Evolutionary conservation across 2,888 invertebrate species (phyloP).

Genomic region (Choristoneura rosaceana): DNA sequence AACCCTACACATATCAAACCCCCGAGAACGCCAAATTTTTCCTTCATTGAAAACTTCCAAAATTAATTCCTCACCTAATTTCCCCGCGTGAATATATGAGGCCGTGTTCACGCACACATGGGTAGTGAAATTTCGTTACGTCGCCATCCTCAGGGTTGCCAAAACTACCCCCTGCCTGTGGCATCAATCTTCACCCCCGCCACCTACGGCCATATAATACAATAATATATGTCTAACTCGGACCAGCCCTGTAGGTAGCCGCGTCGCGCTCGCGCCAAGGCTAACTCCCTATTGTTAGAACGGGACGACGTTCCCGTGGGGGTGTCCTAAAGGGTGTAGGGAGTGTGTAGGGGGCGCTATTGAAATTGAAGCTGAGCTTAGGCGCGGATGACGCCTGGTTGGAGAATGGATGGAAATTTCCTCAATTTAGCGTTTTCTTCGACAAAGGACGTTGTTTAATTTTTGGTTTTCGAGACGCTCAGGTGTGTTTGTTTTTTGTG

Average conservation of each 20-base stretch:
- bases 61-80: constrained; percentile 83
- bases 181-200: constrained; percentile 84
- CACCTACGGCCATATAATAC: constrained; percentile 84
- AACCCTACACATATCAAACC: constrained; percentile 70
- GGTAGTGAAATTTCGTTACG: constrained; percentile 82
- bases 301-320: constrained; percentile 64
- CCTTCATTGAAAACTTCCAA: constrained; percentile 80
- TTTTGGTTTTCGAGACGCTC: constrained; percentile 80
- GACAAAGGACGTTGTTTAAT: constrained; percentile 85
- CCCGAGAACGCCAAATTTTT: constrained; percentile 69
- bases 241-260: constrained; percentile 83
- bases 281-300: constrained; percentile 52
- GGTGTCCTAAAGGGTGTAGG: constrained; percentile 85
- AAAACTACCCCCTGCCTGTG: constrained; percentile 75
- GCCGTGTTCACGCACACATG: constrained; percentile 72
- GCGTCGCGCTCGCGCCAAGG: constrained; percentile 56
- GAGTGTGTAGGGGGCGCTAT: constrained; percentile 83
- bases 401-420: constrained; percentile 86
- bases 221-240: constrained; percentile 86
- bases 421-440: constrained; percentile 85
- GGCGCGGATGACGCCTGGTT: constrained; percentile 85
- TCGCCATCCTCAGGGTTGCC: constrained; percentile 79
- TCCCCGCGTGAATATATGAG: constrained; percentile 78
- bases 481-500: constrained; percentile 58
- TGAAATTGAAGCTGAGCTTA: constrained; percentile 86